These are phyloP conservation scores for Connochaetes taurinus DNA, from an alignment of 2,113 vertebrate species.

Conservation along the genomic window DNA sequence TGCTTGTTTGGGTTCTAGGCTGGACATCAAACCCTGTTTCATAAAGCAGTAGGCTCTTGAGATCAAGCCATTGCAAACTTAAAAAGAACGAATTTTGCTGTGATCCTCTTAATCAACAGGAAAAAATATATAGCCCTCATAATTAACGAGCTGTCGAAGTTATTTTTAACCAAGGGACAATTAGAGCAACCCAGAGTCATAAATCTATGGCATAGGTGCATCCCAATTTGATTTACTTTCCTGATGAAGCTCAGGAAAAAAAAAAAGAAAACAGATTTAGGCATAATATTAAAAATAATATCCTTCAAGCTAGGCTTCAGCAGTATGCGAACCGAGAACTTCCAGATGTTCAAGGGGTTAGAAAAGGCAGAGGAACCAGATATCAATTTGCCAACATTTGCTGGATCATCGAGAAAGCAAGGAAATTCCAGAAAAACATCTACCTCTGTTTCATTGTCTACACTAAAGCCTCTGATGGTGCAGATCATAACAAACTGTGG, in stretches of 20 bases:
- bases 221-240: conserved; percentile 58
- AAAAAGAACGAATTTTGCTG: conserved; percentile 47
- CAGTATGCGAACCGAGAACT: background rate
- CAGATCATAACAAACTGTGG: background rate
- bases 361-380: background rate
- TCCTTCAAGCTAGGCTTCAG: background rate
- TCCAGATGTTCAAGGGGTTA: background rate
- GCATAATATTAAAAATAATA: background rate
- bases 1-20: background rate
- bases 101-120: conserved; percentile 38
- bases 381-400: background rate
- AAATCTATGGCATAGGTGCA: conserved; percentile 49
- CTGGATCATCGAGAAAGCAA: background rate
- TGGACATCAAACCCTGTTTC: background rate
- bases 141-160: conserved; percentile 63
- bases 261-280: conserved; percentile 42
- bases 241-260: conserved; percentile 52
- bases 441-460: background rate
- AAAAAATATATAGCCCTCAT: conserved; percentile 15
- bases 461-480: background rate
- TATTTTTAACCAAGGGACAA: conserved; percentile 71
- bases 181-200: conserved; percentile 55
- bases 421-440: background rate
- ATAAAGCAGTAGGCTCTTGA: background rate
- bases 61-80: conserved; percentile 26